Base-by-base conservation (phyloP, 1,140 invertebrate genomes). In the Acyrthosiphon pisum region DNA sequence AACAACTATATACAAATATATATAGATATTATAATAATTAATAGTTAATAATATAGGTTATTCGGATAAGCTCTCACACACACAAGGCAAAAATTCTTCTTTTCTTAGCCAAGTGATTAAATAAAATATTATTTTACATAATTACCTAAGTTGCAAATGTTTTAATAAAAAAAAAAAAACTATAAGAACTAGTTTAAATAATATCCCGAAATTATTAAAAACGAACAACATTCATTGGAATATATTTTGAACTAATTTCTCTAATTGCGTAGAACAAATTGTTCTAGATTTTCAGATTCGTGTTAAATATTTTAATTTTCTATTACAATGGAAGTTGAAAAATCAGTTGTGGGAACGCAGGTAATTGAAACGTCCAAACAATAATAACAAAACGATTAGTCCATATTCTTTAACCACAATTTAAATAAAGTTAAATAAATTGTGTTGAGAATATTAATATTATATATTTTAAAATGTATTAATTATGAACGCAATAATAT, bases 241-340 rank as follows among this genome's bases (percentile, higher is more conserved):
- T 56, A 8, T 56, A 56, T 37, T 89, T 89, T 89, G 35, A 56
- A 89, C 48, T 53, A 37, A 89, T 89, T 89, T 89, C 88, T 89
- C 20, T 56, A 89, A 89, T 89, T 89, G 50, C 35, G 2, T 48
- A 48, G 20, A n/a, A 8, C 30, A n/a, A 56, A 89, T 56, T 89
- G 88, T 89, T 37, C 50, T 89, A 56, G 50, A 89, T 53, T 89
- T 87, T 18, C 46, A 48, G 86, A 48, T 87, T 56, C 35, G 20
- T 89, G n/a, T 89, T 56, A 56, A 41, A 89, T 89, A 89, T 56
- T 56, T 53, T 89, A 89, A 56, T 56, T 37, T 53, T 41, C 50
- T 89, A 56, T 56, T 89, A 89, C 35, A 56, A 89, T 53, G 23
- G 50, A 50, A 89, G 9, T 35, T 9, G 4, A 56, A 53, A 37